Evolutionary conservation across 2,797 vertebrate genomes (phyloP), one percentile per base, ranked within the genome.

Genomic region (Threskiornis aethiopicus): DNA sequence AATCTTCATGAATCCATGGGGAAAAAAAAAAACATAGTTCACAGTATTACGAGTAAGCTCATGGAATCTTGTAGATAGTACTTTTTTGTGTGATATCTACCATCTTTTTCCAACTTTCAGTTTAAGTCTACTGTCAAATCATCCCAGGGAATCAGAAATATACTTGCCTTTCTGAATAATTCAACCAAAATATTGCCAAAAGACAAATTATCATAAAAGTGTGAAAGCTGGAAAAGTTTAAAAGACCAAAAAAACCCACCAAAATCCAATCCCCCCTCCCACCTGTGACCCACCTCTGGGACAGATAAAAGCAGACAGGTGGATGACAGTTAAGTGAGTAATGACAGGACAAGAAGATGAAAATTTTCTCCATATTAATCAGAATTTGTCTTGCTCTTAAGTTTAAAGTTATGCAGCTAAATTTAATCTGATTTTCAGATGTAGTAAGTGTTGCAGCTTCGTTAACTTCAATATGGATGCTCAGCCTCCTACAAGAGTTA

Each of bases 361-460:
- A 80, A 17, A 14, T 51, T 84, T 75, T 75, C 28, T 71, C 26
- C 4, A 11, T 65, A 19, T 58, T 81, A 84, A 91, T 84, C 66
- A 82, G 35, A 89, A 82, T 55, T 65, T 44, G 14, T 0, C 21
- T 76, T 86, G 17, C 21, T 86, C 89, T 91, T 69, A 54, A 70
- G 22, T 64, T 88, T 75, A 84, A 94, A 72, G 42, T 66, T 84
- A n/a, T 29, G 70, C 28, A 87, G 24, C 13, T 87, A 84, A 90
- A 82, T 89, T 76, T 90, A 93, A 84, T 72, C 42, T 92, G 49
- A 73, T 96, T 90, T 95, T 94, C 64, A 95, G 28, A 41, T 33
- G 20, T 8, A 62, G 15, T 39, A 90, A 84, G 42, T 69, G 54
- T 42, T 91, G 35, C 42, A 47, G 83, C 72, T 86, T 95, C 85